Conservation (phyloP, 2,888 invertebrate genomes). For the Arctia plantaginis region DNA sequence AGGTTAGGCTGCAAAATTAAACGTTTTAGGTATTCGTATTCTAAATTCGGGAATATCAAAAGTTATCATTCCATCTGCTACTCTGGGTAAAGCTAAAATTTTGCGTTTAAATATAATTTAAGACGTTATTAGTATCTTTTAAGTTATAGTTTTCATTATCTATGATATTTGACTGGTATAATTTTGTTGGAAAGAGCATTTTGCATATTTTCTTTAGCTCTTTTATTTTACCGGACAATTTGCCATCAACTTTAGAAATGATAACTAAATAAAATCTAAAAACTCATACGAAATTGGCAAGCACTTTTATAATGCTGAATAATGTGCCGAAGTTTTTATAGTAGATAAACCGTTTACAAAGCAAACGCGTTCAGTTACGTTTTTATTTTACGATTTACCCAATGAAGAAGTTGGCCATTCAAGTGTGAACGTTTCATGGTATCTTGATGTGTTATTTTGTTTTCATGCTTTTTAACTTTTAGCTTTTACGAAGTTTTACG, state of each 20-base stretch:
- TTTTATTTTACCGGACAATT: neutral
- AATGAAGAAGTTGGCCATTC: conserved; percentile 27
- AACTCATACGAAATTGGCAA: conserved; percentile 17
- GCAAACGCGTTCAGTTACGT: conserved; percentile 28
- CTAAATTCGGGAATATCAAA: too few relatives aligned
- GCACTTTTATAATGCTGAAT: conserved; percentile 27
- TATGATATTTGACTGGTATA: too few relatives aligned
- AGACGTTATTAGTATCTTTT: too few relatives aligned
- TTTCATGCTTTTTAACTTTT: conserved; percentile 17
- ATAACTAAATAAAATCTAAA: conserved; percentile 5
- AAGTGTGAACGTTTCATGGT: conserved; percentile 33
- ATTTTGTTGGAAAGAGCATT: neutral
- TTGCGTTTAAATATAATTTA: too few relatives aligned
- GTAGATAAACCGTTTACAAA: conserved; percentile 48
- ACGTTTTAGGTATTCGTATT: too few relatives aligned
- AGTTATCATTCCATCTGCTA: too few relatives aligned
- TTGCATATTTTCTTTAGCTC: neutral
- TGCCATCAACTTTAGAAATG: conserved; percentile 6
- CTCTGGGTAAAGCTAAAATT: too few relatives aligned
- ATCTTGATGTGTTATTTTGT: conserved; percentile 21
- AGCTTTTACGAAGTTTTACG: conserved; percentile 3
- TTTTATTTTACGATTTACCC: conserved; percentile 45
- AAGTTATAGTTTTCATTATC: too few relatives aligned
- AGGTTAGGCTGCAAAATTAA: too few relatives aligned
- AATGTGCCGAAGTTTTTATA: conserved; percentile 47